Conservation (phyloP, 2,888 invertebrate genomes). For the Oscheius sp. region DNA sequence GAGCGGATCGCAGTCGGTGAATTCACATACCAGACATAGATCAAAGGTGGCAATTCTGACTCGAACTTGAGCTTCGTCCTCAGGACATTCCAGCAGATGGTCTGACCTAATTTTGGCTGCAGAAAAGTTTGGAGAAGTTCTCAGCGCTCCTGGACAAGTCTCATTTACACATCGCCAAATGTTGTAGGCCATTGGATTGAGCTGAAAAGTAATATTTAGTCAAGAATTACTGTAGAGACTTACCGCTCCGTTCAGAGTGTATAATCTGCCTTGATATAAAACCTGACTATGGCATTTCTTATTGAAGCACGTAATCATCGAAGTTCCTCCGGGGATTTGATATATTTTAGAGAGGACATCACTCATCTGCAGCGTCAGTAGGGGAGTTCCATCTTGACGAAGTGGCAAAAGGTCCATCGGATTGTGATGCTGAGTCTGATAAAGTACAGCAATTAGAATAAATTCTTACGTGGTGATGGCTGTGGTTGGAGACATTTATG, state of each 20-base stretch:
- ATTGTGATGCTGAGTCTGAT: not conserved
- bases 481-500: no score
- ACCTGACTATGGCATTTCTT: constrained; percentile 47
- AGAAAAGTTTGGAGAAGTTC: constrained; percentile 36
- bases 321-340: constrained; percentile 14
- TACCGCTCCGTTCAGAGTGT: constrained; percentile 41
- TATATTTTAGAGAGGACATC: constrained; percentile 34
- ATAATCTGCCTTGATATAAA: constrained; percentile 40
- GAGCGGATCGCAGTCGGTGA: constrained; percentile 42
- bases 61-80: constrained; percentile 43
- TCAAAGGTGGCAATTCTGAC: constrained; percentile 51
- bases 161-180: constrained; percentile 44
- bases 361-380: constrained; percentile 37
- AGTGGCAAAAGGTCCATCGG: constrained; percentile 1
- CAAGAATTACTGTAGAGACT: not conserved
- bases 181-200: constrained; percentile 37
- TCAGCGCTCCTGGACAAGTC: constrained; percentile 39
- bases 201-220: constrained; percentile 22
- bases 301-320: constrained; percentile 44
- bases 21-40: constrained; percentile 51
- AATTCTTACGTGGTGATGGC: no score
- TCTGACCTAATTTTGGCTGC: constrained; percentile 30
- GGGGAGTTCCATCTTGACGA: constrained; percentile 30
- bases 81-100: constrained; percentile 32
- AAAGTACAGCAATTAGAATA: no score